Conservation (phyloP, 2,888 invertebrate species). For the Epistrophe eligans region DNA sequence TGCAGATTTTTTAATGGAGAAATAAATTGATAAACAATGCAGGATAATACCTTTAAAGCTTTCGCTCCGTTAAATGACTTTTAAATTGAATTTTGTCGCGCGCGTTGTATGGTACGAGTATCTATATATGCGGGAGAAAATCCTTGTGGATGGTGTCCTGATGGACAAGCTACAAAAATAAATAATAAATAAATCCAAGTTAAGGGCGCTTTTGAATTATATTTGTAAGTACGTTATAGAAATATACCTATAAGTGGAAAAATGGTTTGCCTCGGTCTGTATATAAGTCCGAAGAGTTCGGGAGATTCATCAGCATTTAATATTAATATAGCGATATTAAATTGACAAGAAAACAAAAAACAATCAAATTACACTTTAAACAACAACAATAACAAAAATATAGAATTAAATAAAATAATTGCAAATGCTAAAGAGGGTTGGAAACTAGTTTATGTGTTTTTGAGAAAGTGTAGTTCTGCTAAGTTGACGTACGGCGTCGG, state of each 20-base stretch:
- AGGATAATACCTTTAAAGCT: constrained; percentile 78
- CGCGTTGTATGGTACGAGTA: background rate
- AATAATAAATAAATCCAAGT: constrained; percentile 31
- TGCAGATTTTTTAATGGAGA: constrained; percentile 77
- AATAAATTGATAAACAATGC: constrained; percentile 78
- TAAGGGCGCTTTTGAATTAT: constrained; percentile 9
- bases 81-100: constrained; percentile 78
- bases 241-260: constrained; percentile 20
- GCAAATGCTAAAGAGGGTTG: background rate
- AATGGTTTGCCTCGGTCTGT: constrained; percentile 19
- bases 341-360: constrained; percentile 37
- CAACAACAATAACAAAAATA: background rate
- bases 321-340: constrained; percentile 60
- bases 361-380: background rate
- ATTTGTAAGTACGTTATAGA: background rate
- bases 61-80: constrained; percentile 78
- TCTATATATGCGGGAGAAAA: constrained; percentile 59
- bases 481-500: too few species aligned
- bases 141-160: constrained; percentile 18
- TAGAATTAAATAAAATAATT: constrained; percentile 10
- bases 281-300: constrained; percentile 39
- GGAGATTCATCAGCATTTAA: constrained; percentile 59
- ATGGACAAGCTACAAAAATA: constrained; percentile 4
- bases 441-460: background rate
- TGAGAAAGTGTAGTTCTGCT: too few species aligned